phyloP scores from a whole-genome alignment of 2,888 invertebrate species.

The Tachystola acroxantha region DNA sequence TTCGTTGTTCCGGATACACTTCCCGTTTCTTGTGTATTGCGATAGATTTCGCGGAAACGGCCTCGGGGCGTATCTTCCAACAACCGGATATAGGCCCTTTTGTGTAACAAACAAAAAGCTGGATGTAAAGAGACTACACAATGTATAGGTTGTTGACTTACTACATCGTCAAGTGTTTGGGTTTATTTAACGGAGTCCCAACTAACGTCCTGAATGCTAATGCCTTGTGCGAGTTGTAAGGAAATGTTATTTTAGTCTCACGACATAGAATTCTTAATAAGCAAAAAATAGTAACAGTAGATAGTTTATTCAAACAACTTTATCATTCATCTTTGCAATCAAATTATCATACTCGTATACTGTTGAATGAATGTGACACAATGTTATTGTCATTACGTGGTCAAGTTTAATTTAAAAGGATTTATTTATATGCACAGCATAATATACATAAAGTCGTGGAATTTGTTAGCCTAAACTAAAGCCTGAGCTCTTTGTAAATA shows the following conservation, averaged over 20 bases:
- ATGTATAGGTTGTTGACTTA: conserved; percentile 62
- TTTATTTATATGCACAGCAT: too few species aligned
- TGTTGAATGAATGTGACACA: too few species aligned
- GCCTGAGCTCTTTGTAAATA: too few species aligned
- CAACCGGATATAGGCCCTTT: conserved; percentile 69
- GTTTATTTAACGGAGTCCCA: conserved; percentile 18
- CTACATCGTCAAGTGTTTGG: conserved; percentile 34
- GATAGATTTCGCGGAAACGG: conserved; percentile 69
- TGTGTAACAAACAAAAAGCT: conserved; percentile 61
- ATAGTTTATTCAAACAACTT: not conserved
- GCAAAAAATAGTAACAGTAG: conserved; percentile 12
- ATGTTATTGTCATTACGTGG: not conserved
- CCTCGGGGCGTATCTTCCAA: conserved; percentile 46
- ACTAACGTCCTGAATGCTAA: conserved; percentile 15
- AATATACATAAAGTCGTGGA: too few species aligned
- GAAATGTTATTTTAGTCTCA: conserved; percentile 36
- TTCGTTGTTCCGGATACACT: conserved; percentile 72
- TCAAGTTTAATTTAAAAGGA: not conserved
- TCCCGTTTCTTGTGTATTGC: conserved; percentile 70
- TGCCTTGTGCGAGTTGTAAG: conserved; percentile 26
- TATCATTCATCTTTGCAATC: not conserved
- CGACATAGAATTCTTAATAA: conserved; percentile 38
- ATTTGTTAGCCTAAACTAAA: too few species aligned
- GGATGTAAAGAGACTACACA: conserved; percentile 34
- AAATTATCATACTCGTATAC: not conserved